phyloP scores from a whole-genome alignment of 2,113 vertebrate genomes.

The Apteryx owenii region DNA sequence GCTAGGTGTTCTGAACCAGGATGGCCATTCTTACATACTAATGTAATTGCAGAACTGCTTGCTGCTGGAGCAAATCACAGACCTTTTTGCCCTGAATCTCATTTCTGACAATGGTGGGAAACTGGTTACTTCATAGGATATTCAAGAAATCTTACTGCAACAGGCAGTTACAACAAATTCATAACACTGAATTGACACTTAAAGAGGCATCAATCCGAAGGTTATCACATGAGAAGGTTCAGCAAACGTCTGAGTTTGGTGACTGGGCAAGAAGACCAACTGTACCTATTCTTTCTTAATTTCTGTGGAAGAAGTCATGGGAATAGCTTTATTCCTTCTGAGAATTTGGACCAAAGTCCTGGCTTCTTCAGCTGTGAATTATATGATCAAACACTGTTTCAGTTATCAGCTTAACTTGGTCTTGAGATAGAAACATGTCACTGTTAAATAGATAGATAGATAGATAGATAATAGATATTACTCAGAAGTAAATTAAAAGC shows the following conservation, averaged over 20 bases:
- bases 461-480: too few relatives aligned
- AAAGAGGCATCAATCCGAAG: background rate
- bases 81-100: background rate
- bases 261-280: background rate
- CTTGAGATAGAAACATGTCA: background rate
- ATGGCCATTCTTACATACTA: background rate
- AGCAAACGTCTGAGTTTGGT: background rate
- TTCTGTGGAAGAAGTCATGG: background rate
- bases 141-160: background rate
- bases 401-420: background rate
- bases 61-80: background rate
- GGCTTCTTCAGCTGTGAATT: background rate
- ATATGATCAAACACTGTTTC: background rate
- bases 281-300: background rate
- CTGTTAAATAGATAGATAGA: too few relatives aligned
- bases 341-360: slow-evolving; percentile 39
- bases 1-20: background rate
- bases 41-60: background rate
- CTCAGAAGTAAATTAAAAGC: slow-evolving; percentile 8
- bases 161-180: background rate
- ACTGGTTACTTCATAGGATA: background rate
- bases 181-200: background rate
- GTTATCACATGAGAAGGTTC: background rate
- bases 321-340: slow-evolving; percentile 12
- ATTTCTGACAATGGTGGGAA: background rate